Evolutionary conservation across 2,888 invertebrate genomes (phyloP).

Genomic region (Conistra vaccinii): DNA sequence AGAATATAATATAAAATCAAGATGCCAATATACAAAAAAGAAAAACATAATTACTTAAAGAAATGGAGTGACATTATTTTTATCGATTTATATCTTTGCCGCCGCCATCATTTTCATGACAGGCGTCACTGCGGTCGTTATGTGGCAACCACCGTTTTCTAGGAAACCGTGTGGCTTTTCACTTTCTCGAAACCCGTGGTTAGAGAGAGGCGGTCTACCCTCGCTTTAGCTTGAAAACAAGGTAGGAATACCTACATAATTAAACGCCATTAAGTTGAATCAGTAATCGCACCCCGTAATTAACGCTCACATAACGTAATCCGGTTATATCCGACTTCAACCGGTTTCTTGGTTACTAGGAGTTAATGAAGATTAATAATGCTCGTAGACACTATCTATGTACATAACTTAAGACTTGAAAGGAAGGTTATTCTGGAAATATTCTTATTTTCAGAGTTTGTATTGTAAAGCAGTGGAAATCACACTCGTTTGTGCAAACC

Average conservation of each 20-base stretch:
- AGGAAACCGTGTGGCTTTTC: too few species aligned
- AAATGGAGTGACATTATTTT: too few species aligned
- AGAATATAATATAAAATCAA: too few species aligned
- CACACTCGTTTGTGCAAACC: background rate
- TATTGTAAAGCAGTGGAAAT: background rate
- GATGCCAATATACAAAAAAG: too few species aligned
- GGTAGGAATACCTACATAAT: background rate
- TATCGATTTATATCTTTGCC: too few species aligned
- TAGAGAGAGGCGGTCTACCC: too few species aligned
- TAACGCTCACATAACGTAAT: slow-evolving; percentile 25
- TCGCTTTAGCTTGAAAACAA: background rate
- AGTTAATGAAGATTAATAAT: slow-evolving; percentile 42
- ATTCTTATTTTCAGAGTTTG: background rate
- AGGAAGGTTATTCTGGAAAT: background rate
- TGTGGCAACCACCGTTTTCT: too few species aligned
- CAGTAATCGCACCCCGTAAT: slow-evolving; percentile 10
- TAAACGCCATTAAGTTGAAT: slow-evolving; percentile 3
- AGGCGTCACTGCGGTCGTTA: too few species aligned
- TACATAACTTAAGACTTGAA: background rate
- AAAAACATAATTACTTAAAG: too few species aligned
- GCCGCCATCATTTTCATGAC: too few species aligned
- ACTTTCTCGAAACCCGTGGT: background rate
- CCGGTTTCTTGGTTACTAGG: slow-evolving; percentile 18
- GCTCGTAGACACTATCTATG: background rate
- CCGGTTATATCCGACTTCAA: slow-evolving; percentile 14